Evolutionary conservation across 2,888 invertebrate species (phyloP), one percentile per base, ranked within the genome.

Genomic region (Venusia cambrica): DNA sequence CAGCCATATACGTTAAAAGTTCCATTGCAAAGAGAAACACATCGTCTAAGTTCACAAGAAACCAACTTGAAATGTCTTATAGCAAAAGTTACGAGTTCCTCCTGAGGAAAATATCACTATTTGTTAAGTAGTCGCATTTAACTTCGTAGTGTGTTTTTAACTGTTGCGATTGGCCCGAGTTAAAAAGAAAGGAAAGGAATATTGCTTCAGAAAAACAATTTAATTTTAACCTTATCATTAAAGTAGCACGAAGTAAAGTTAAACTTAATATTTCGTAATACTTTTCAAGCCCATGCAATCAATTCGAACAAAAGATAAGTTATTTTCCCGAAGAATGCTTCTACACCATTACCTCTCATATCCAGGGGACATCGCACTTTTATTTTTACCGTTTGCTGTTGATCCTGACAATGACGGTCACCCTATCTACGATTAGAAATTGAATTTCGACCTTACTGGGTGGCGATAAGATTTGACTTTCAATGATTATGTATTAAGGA

Each of bases 41-140:
- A 36, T 38, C 19, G 32, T 21, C 12, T 15, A 36, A 48, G 26
- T 42, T 38, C 13, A 22, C 4, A 38, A 26, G 16, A 48, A 45
- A 35, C 26, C 31, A 27, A 26, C 31, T 36, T 36, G 30, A 34
- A 18, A 36, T 19, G 28, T 35, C 25, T 48, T 39, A 48, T 26
- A 32, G 42, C 22, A 4, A 11, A 48, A 45, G 42, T 42, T 41
- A 16, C 7, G 34, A 25, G 27, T 16, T 34, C 27, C 10, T 9
- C 5, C 15, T 6, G 5, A 13, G 11, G 29, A 24, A 28, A 37
- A 37, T 29, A 31, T 14, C 4, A 18, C 27, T 20, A 17, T 39
- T 26, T 17, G 24, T 4, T 25, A 10, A 16, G 20, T 32, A 14
- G 14, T 7, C 10, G 7, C 2, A 22, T 14, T 22, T 16, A n/a